phyloP scores from a whole-genome alignment of 2,888 invertebrate species.

The Clunio marinus region DNA sequence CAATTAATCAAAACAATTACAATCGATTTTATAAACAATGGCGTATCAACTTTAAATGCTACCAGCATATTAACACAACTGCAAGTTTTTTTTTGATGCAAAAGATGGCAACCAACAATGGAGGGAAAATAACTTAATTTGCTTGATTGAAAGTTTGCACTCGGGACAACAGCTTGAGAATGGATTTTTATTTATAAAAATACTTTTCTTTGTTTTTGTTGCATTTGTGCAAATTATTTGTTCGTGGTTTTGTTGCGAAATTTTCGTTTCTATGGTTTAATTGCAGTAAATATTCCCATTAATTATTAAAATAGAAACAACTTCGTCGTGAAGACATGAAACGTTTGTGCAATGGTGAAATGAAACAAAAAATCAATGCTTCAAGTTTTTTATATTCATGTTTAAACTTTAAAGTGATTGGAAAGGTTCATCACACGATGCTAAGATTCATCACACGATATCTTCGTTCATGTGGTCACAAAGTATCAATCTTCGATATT shows the following conservation, averaged over 20 bases:
- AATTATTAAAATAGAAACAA: constrained; percentile 8
- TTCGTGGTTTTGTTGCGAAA: not conserved
- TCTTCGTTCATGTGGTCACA: not conserved
- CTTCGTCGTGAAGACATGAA: not conserved
- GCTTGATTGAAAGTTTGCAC: constrained; percentile 20
- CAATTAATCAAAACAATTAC: constrained; percentile 15
- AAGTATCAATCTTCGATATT: not conserved
- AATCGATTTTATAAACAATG: constrained; percentile 18
- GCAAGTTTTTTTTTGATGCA: no score
- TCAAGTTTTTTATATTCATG: no score
- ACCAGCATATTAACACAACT: constrained; percentile 13
- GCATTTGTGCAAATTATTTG: not conserved
- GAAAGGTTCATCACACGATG: not conserved
- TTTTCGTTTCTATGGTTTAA: constrained; percentile 6
- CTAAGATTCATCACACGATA: no score
- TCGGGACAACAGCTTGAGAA: not conserved
- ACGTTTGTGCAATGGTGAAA: not conserved
- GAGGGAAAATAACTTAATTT: not conserved
- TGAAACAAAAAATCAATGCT: not conserved
- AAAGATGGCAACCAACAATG: not conserved
- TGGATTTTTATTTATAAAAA: not conserved
- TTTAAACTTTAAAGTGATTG: not conserved
- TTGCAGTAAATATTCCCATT: constrained; percentile 22
- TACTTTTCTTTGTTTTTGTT: not conserved
- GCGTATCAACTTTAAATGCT: not conserved